Evolutionary conservation across 2,888 invertebrate genomes (phyloP).

Genomic region (Ligdia adustata): DNA sequence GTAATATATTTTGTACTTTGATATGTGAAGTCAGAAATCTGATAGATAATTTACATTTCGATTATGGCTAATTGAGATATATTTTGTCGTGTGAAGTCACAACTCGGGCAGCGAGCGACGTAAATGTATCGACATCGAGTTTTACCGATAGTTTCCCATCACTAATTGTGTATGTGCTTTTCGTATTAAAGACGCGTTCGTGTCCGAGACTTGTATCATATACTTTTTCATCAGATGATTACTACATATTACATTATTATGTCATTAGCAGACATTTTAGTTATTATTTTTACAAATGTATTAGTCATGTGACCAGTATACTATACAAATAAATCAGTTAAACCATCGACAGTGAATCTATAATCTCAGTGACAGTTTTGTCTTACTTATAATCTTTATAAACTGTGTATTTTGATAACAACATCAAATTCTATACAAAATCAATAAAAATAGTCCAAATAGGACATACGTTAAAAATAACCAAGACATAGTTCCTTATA

Average conservation of each 20-base stretch:
- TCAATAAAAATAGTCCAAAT: conserved; percentile 52
- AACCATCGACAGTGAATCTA: conserved; percentile 49
- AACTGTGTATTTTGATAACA: conserved; percentile 79
- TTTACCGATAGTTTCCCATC: conserved; percentile 17
- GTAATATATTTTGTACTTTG: conserved; percentile 46
- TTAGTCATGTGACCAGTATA: conserved; percentile 43
- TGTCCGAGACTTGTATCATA: conserved; percentile 34
- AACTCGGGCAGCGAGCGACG: conserved; percentile 40
- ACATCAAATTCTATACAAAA: conserved; percentile 71
- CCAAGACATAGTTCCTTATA: conserved; percentile 83
- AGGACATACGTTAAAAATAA: conserved; percentile 64
- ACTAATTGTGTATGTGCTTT: conserved; percentile 1
- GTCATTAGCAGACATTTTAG: conserved; percentile 49
- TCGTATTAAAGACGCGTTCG: conserved; percentile 8
- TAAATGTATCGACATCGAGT: conserved; percentile 25
- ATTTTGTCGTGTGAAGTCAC: conserved; percentile 41
- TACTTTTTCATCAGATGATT: conserved; percentile 42
- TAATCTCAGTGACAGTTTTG: conserved; percentile 67
- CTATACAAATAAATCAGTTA: conserved; percentile 15
- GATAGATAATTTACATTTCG: conserved; percentile 39
- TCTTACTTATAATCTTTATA: conserved; percentile 53
- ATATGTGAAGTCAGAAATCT: conserved; percentile 35
- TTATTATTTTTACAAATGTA: conserved; percentile 49
- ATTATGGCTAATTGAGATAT: conserved; percentile 47
- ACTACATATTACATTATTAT: conserved; percentile 47